Base-by-base conservation (phyloP, 2,888 invertebrate species). In the Cryptus armator region DNA sequence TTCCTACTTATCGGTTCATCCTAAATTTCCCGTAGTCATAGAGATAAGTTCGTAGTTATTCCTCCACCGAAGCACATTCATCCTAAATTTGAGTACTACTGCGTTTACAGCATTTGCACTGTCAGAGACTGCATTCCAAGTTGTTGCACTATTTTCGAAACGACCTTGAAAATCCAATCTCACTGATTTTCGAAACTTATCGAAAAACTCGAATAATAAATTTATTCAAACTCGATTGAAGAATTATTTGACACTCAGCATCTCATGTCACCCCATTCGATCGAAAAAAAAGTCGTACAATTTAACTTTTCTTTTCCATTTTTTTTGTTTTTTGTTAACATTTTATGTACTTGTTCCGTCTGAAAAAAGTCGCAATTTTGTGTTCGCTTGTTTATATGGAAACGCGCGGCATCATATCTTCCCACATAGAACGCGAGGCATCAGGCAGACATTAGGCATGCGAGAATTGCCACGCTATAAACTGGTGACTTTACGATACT, bases 361-460 rank as follows among this genome's bases (percentile, higher is more conserved):
- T 4, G 6, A 67, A 44, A 74, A 62, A 56, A 46, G 51, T 32
- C 56, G 46, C 12, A 46, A 59, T 64, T 72, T 76, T 62, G 43
- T 56, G 46, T 68, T 62, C 32, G 37, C 74, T 2, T 75, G 16
- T 74, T 53, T 56, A 48, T 29, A 44, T 24, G 6, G 29, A 68
- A 67, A 51, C 29, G 24, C 71, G 56, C 68, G 75, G 19, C 43
- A 48, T 16, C 24, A 10, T 19, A 51, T 59, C 29, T 80, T 51
- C 48, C 66, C 64, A 62, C 81, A 79, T 84, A 62, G 62, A 68
- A 72, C 51, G 53, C 77, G 72, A 37, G 51, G 72, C 81, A 84
- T 86, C 16, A 86, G 74, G 76, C 37, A 70, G 68, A 86, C 75
- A 79, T 83, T 81, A 75, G 83, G 75, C 80, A 78, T 79, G 78